phyloP scores from a whole-genome alignment of 2,113 vertebrate species.

The Crypturellus undulatus region DNA sequence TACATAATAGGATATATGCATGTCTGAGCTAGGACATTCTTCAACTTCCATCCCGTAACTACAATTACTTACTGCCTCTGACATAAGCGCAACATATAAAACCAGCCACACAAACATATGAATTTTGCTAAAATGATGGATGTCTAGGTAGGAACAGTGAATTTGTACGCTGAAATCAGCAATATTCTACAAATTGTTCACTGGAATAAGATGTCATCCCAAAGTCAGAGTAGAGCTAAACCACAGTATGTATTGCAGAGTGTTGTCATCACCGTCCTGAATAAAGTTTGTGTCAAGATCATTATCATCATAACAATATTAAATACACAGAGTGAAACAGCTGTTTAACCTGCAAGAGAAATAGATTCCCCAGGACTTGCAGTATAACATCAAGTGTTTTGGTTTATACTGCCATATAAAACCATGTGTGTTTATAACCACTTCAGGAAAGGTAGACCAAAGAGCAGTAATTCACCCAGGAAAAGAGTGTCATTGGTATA shows the following conservation, averaged over 20 bases:
- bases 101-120: constrained; percentile 38
- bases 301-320: background rate
- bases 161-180: constrained; percentile 33
- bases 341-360: background rate
- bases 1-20: constrained; percentile 34
- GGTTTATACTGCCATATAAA: background rate
- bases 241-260: background rate
- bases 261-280: background rate
- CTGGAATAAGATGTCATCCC: constrained; percentile 14
- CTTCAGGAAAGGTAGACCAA: background rate
- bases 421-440: background rate
- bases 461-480: background rate
- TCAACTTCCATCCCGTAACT: constrained; percentile 5
- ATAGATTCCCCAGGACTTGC: background rate
- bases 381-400: background rate
- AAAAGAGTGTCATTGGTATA: background rate
- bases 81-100: constrained; percentile 23
- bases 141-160: constrained; percentile 25
- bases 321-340: background rate
- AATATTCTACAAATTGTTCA: constrained; percentile 16
- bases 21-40: constrained; percentile 29
- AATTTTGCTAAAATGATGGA: constrained; percentile 10
- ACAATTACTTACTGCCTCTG: constrained; percentile 5
- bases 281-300: background rate
- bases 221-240: constrained; percentile 32